phyloP scores from a whole-genome alignment of 2,113 vertebrate genomes.

The Saimiri boliviensis region DNA sequence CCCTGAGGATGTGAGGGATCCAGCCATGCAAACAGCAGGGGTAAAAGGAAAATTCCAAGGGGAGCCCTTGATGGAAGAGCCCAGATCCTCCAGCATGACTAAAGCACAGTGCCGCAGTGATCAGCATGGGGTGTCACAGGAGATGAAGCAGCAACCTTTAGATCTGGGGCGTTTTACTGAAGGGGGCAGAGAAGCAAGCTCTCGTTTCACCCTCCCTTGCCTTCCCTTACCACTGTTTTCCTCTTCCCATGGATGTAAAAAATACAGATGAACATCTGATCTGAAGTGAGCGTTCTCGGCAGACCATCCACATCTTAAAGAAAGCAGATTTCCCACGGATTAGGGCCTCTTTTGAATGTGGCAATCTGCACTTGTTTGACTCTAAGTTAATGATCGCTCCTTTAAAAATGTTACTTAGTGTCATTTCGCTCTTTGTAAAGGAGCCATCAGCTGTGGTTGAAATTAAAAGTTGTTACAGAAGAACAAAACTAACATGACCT shows the following conservation, averaged over 20 bases:
- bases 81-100: neutral
- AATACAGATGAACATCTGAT: neutral
- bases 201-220: neutral
- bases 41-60: neutral
- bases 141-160: neutral
- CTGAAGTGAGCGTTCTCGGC: neutral
- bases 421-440: neutral
- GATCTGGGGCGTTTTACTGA: neutral
- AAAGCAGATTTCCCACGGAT: neutral
- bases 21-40: neutral
- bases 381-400: neutral
- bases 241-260: neutral
- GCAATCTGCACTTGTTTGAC: neutral
- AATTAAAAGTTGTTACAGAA: neutral
- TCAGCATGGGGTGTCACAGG: neutral
- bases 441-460: neutral
- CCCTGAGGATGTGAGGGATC: neutral
- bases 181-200: neutral
- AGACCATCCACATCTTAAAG: neutral
- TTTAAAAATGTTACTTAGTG: neutral
- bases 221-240: neutral
- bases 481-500: neutral
- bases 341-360: neutral
- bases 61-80: neutral
- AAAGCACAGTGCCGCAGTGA: neutral